These are phyloP conservation scores for Delphinus delphis DNA, from an alignment of 2,113 vertebrate species.

Conservation along the genomic window DNA sequence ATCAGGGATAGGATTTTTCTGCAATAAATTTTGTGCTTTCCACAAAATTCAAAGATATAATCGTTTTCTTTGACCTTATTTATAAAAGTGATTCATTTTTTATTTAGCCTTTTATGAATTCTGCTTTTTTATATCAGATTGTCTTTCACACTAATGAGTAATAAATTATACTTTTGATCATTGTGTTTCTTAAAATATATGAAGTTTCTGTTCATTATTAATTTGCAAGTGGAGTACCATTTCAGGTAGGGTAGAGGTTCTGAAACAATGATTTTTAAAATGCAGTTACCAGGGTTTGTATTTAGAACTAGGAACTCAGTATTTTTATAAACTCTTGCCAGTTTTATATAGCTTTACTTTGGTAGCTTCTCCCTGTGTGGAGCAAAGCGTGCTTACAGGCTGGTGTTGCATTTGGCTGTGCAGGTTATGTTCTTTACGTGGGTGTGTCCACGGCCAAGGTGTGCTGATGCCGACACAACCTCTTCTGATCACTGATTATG, in stretches of 20 bases:
- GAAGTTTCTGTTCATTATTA: conserved; percentile 26
- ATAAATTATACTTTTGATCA: conserved; percentile 46
- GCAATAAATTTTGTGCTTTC: conserved; percentile 49
- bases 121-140: conserved; percentile 18
- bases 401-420: rapidly evolving
- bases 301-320: background rate
- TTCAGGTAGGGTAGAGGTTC: background rate
- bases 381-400: background rate
- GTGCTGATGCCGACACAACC: rapidly evolving
- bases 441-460: rapidly evolving
- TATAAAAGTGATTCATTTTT: conserved; percentile 63
- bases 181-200: conserved; percentile 48
- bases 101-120: conserved; percentile 32
- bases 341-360: background rate
- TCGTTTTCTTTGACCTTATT: conserved; percentile 44
- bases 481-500: background rate
- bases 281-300: background rate
- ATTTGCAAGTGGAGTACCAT: conserved; percentile 52
- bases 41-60: conserved; percentile 46
- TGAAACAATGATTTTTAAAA: background rate
- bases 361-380: background rate
- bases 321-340: background rate
- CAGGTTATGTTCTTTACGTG: background rate
- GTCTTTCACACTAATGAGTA: conserved; percentile 54
- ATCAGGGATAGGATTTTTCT: conserved; percentile 27